Evolutionary conservation across 2,797 vertebrate species (phyloP).

Genomic region (Nannoperca obscura): DNA sequence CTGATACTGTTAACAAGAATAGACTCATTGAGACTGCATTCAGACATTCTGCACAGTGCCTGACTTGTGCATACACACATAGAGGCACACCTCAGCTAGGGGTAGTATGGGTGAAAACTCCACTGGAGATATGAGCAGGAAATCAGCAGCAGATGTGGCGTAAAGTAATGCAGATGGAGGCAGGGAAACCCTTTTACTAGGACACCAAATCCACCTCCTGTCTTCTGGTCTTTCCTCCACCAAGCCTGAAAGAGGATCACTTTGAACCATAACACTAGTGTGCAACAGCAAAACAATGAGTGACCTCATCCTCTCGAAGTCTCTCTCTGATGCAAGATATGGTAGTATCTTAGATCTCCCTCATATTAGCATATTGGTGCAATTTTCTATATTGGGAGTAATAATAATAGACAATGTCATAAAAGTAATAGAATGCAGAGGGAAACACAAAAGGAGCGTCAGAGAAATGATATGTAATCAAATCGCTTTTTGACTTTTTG

Average conservation of each 20-base stretch:
- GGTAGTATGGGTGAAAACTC: slow-evolving; percentile 59
- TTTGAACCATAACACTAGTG: slow-evolving; percentile 37
- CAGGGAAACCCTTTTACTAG: slow-evolving; percentile 46
- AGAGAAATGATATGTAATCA: not conserved
- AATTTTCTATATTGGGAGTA: slow-evolving; percentile 3
- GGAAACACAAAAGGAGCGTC: not conserved
- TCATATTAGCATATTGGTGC: not conserved
- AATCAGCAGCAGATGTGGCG: slow-evolving; percentile 82
- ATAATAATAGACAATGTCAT: slow-evolving; percentile 10
- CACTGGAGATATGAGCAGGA: slow-evolving; percentile 71
- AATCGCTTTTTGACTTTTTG: not conserved
- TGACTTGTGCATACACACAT: slow-evolving; percentile 25
- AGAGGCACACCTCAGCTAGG: slow-evolving; percentile 48
- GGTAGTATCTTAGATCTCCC: not conserved
- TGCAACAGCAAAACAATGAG: slow-evolving; percentile 19
- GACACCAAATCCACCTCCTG: slow-evolving; percentile 50
- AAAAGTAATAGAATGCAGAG: not conserved
- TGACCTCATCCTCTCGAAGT: slow-evolving; percentile 34
- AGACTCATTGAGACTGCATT: slow-evolving; percentile 33
- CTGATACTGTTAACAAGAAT: slow-evolving; percentile 48
- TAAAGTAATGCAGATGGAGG: slow-evolving; percentile 58
- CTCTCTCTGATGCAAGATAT: slow-evolving; percentile 9
- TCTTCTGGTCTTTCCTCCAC: slow-evolving; percentile 37
- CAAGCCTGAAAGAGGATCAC: slow-evolving; percentile 32
- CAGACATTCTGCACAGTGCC: slow-evolving; percentile 29